phyloP scores from a whole-genome alignment of 2,113 vertebrate species.

The Forbesichthys papilliferus region DNA sequence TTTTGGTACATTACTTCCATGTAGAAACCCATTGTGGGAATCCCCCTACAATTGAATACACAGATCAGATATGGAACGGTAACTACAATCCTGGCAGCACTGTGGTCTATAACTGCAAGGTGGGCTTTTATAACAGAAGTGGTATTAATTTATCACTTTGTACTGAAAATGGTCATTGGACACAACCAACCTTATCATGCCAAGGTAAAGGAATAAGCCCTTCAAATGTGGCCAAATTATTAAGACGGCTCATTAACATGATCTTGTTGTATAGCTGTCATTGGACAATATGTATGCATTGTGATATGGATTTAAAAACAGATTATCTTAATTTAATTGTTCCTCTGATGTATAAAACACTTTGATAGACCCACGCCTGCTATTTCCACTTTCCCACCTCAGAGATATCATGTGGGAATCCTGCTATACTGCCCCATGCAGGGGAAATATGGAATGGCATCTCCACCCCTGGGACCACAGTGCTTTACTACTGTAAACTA shows the following conservation, averaged over 20 bases:
- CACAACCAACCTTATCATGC: slow-evolving; percentile 48
- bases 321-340: neutral
- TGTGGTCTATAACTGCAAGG: slow-evolving; percentile 60
- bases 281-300: neutral
- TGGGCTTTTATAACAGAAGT: slow-evolving; percentile 58
- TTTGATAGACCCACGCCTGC: neutral
- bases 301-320: neutral
- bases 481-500: slow-evolving; percentile 69
- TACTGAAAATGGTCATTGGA: slow-evolving; percentile 62
- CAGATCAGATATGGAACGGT: slow-evolving; percentile 50
- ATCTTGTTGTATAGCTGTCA: neutral
- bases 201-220: slow-evolving; percentile 53
- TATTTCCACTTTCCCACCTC: slow-evolving; percentile 24
- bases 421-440: slow-evolving; percentile 70
- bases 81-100: slow-evolving; percentile 46
- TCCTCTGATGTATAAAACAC: too few relatives aligned
- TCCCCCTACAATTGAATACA: slow-evolving; percentile 51
- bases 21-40: slow-evolving; percentile 64
- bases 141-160: slow-evolving; percentile 50
- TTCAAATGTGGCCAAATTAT: neutral
- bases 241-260: neutral
- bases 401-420: slow-evolving; percentile 80
- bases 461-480: slow-evolving; percentile 68
- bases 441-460: slow-evolving; percentile 74
- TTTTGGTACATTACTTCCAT: slow-evolving; percentile 30